Percentiles rank a stretch among this genome's conserved stretches.
These are phyloP conservation scores for Coracias cyanogaster DNA, from an alignment of 2,797 vertebrate species.

Conservation along the genomic window DNA sequence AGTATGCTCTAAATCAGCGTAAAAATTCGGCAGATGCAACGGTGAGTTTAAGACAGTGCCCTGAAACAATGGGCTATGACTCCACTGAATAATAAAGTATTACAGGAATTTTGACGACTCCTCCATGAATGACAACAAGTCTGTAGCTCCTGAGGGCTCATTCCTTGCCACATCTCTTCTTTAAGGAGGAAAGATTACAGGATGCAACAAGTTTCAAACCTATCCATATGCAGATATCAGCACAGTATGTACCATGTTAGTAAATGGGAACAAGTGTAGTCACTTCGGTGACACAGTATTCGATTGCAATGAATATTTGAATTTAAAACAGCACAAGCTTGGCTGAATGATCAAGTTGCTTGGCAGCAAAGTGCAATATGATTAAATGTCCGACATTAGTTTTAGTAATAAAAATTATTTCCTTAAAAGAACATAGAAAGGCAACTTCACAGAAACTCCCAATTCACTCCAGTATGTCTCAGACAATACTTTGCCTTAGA, in stretches of 20 bases:
- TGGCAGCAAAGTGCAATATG: neutral
- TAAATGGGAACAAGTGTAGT: neutral
- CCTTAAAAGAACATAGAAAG: neutral
- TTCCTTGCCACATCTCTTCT: neutral
- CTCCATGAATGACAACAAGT: neutral
- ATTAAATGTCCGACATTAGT: neutral
- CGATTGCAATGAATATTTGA: neutral
- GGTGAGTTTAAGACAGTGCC: neutral
- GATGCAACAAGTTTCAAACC: constrained; percentile 21
- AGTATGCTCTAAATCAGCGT: neutral
- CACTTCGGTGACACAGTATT: neutral
- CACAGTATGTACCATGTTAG: neutral
- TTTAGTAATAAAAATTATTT: neutral
- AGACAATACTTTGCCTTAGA: neutral
- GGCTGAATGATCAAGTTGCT: neutral
- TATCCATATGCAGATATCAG: constrained; percentile 14
- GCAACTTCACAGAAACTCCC: neutral
- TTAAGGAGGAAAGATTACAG: constrained; percentile 14
- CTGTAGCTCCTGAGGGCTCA: constrained; percentile 28
- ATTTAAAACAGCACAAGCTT: neutral
- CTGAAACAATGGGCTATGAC: neutral
- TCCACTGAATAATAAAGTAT: neutral
- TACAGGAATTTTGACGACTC: neutral
- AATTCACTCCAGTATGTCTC: neutral
- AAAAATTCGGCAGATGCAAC: neutral